Base-by-base conservation (phyloP, 2,888 invertebrate genomes). In the Cerastoderma edule region DNA sequence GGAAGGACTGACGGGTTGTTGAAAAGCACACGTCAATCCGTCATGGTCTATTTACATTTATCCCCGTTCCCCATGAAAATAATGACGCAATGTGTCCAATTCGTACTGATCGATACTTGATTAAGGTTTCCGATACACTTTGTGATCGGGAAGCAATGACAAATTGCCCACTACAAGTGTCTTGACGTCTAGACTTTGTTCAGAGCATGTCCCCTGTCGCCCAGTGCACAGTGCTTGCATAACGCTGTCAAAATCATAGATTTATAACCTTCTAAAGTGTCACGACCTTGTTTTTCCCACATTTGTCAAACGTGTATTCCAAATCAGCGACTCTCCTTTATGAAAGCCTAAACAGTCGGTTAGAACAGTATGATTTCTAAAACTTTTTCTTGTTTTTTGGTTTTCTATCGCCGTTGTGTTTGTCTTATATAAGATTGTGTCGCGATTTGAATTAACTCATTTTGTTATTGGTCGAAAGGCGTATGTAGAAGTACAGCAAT, bases 91-190 rank as follows among this genome's bases (percentile, higher is more conserved):
- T 39, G 39, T 46, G 72, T 72, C 77, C 65, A 50, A 57, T 27
- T 24, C 22, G 53, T 67, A 64, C 67, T 78, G 65, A 78, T 78
- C 78, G 78, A 78, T 78, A 74, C 69, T 67, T 78, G 78, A 78
- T 78, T 78, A 67, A 71, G 70, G 67, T 71, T 71, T 67, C 46
- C 35, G 54, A 57, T 48, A 53, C 67, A 67, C 63, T 50, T 56
- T 54, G 64, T 63, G 67, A 54, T 48, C 39, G 60, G 56, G 48
- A 67, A 65, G 54, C 35, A 48, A 32, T 78, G 78, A 78, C 70
- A 63, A 63, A 78, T 46, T 67, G 78, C 56, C 50, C 44, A 35
- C 73, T 74, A 35, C 56, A 48, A 33, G 32, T 22, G 32, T 24
- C 19, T 46, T 39, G 78, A 74, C 78, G 67, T 70, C 19, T 60